A percentile compares a stretch with the other conserved stretches of the same genome.
Conservation (phyloP, 1,140 invertebrate genomes). For the Chelonus insularis region DNA sequence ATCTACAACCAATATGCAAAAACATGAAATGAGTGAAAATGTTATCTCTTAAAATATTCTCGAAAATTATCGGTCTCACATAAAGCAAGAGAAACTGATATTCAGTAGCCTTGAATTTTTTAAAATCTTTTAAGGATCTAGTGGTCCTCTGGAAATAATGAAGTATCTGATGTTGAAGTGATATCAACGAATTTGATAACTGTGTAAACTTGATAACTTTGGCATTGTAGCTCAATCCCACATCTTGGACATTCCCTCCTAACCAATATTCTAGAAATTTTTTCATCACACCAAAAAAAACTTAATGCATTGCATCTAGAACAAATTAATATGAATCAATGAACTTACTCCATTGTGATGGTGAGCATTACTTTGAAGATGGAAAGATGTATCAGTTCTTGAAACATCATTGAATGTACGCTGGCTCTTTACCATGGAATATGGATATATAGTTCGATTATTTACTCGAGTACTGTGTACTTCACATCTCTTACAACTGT, state of each 20-base stretch:
- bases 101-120: slow-evolving; percentile 33
- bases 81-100: slow-evolving; percentile 30
- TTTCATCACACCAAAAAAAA: slow-evolving; percentile 20
- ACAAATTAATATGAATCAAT: slow-evolving; percentile 25
- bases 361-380: slow-evolving; percentile 7
- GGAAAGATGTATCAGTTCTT: slow-evolving; percentile 30
- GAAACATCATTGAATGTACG: neutral
- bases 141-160: slow-evolving; percentile 35
- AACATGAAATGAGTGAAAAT: slow-evolving; percentile 33
- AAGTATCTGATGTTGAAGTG: slow-evolving; percentile 21
- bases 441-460: slow-evolving; percentile 23
- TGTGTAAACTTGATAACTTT: no score
- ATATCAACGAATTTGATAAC: slow-evolving; percentile 4
- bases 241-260: no score
- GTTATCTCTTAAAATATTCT: slow-evolving; percentile 23
- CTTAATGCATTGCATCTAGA: slow-evolving; percentile 26
- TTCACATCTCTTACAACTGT: slow-evolving; percentile 25
- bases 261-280: slow-evolving; percentile 17
- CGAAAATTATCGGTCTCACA: slow-evolving; percentile 30
- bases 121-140: slow-evolving; percentile 22
- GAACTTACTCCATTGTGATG: slow-evolving; percentile 30
- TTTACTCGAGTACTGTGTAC: slow-evolving; percentile 10
- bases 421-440: no score
- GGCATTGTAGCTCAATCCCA: no score
- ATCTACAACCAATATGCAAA: slow-evolving; percentile 27